phyloP scores from a whole-genome alignment of 2,888 invertebrate species.

The Hoplodrina blanda region DNA sequence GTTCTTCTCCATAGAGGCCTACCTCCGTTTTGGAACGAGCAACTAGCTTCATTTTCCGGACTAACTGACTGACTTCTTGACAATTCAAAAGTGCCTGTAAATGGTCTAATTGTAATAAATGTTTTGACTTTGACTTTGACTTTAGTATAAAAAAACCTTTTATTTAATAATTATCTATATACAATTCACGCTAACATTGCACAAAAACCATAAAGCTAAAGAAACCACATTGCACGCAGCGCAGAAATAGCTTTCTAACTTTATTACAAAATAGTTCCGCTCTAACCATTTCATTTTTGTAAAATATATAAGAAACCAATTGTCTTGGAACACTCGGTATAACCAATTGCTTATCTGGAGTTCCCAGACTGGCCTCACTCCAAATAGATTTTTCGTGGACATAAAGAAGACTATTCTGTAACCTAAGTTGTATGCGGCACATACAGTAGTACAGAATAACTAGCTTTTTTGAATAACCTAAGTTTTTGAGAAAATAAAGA shows the following conservation, averaged over 20 bases:
- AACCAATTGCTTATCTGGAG: slow-evolving; percentile 77
- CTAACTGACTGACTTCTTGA: too few species aligned
- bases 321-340: slow-evolving; percentile 73
- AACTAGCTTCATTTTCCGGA: too few species aligned
- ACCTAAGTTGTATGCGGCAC: slow-evolving; percentile 36
- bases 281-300: slow-evolving; percentile 66
- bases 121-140: too few species aligned
- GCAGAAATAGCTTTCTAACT: slow-evolving; percentile 26
- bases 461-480: neutral
- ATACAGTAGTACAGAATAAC: slow-evolving; percentile 10
- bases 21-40: too few species aligned
- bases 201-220: neutral
- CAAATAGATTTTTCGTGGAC: slow-evolving; percentile 75
- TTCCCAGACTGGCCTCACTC: slow-evolving; percentile 75
- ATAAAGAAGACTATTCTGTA: slow-evolving; percentile 67
- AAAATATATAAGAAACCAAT: slow-evolving; percentile 75
- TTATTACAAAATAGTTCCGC: slow-evolving; percentile 46
- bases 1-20: too few species aligned
- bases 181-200: neutral
- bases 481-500: too few species aligned
- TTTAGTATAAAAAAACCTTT: neutral
- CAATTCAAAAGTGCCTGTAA: too few species aligned
- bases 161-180: neutral
- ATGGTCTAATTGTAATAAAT: too few species aligned
- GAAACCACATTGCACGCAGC: slow-evolving; percentile 14